These are phyloP conservation scores for Sinotaia quadrata DNA, from an alignment of 2,888 invertebrate species.

Conservation along the genomic window DNA sequence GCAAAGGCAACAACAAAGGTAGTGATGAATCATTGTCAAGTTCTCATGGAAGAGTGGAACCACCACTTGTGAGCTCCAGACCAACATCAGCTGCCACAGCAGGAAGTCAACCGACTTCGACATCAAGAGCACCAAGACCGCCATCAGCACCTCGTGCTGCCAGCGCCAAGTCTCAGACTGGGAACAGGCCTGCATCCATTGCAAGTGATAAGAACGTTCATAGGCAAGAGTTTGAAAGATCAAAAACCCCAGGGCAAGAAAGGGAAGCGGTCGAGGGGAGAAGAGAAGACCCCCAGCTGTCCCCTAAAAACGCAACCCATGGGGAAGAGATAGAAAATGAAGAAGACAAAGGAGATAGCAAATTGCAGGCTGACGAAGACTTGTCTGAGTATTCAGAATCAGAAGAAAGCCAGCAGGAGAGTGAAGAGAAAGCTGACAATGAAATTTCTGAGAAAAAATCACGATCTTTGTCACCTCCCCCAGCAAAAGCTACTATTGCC, in stretches of 20 bases:
- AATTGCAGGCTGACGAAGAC: no score
- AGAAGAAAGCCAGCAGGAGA: no score
- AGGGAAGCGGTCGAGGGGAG: background rate
- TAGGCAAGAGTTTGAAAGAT: conserved; percentile 10
- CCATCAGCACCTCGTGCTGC: background rate
- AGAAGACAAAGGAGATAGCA: no score
- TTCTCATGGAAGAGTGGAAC: conserved; percentile 7
- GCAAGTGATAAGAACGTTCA: background rate
- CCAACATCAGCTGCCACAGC: conserved; percentile 11
- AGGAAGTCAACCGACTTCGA: conserved; percentile 2
- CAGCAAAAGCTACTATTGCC: no score
- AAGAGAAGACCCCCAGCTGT: no score
- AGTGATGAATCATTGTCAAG: background rate
- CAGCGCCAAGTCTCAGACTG: background rate
- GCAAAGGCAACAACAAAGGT: conserved; percentile 25
- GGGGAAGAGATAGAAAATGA: no score
- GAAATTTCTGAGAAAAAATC: no score
- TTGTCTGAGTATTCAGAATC: no score
- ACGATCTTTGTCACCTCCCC: no score
- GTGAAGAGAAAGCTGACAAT: no score
- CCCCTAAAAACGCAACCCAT: no score
- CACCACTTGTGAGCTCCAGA: conserved; percentile 19
- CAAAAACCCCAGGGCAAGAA: background rate
- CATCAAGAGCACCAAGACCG: conserved; percentile 1
- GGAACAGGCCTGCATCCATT: background rate